Evolutionary conservation across 2,797 vertebrate genomes (phyloP).

Genomic region (Halcyon leucocephala): DNA sequence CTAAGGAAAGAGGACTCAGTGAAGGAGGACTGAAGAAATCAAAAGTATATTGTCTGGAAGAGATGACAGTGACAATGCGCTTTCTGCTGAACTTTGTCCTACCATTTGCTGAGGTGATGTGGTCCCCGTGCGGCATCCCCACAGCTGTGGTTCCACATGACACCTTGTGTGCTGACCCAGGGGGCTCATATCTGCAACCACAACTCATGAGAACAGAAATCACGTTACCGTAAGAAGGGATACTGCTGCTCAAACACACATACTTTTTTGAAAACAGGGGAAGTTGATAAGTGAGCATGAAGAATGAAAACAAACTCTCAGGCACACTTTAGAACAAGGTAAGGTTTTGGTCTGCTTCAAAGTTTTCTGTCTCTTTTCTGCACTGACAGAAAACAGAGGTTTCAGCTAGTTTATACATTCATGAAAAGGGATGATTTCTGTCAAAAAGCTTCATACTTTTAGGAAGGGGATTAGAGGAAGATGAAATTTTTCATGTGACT

Average conservation of each 20-base stretch:
- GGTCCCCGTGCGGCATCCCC: not conserved
- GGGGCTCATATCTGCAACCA: not conserved
- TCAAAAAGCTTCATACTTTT: not conserved
- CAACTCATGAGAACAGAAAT: not conserved
- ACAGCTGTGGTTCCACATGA: not conserved
- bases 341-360: not conserved
- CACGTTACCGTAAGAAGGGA: not conserved
- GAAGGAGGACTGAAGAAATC: not conserved
- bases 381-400: not conserved
- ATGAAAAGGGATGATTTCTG: not conserved
- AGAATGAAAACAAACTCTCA: not conserved
- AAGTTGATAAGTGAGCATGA: not conserved
- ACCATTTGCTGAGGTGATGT: not conserved
- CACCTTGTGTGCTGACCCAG: not conserved
- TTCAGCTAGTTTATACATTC: not conserved
- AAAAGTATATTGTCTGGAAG: not conserved
- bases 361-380: not conserved
- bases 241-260: fast-evolving
- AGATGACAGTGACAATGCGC: not conserved
- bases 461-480: not conserved
- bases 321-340: not conserved
- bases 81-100: not conserved
- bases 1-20: not conserved
- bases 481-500: slow-evolving; percentile 6
- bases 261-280: not conserved